phyloP scores from a whole-genome alignment of 2,113 vertebrate genomes.

The Pristiophorus japonicus region DNA sequence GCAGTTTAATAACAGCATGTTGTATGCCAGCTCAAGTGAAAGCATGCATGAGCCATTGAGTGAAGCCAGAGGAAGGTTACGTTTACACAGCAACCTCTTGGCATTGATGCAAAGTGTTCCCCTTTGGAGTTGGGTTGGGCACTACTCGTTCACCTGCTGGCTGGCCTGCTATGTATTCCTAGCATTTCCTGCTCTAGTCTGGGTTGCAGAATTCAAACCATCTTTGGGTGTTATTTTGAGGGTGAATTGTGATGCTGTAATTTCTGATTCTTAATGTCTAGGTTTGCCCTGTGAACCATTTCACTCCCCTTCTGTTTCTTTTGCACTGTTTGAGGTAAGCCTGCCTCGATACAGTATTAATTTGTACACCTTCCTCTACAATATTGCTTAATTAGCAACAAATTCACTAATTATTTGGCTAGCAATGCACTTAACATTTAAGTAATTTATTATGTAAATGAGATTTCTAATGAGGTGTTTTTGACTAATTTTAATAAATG shows the following conservation, averaged over 20 bases:
- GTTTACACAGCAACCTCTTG: background rate
- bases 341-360: background rate
- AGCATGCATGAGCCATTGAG: background rate
- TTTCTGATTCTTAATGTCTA: background rate
- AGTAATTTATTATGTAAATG: constrained; percentile 5
- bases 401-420: background rate
- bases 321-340: background rate
- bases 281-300: background rate
- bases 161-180: background rate
- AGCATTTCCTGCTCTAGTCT: background rate
- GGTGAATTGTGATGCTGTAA: background rate
- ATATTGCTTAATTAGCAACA: background rate
- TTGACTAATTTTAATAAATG: background rate
- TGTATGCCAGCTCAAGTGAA: background rate
- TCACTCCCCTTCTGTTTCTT: background rate
- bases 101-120: background rate
- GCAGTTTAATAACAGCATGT: background rate
- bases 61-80: background rate
- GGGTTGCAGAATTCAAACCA: background rate
- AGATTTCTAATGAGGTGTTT: background rate
- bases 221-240: background rate
- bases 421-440: background rate
- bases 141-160: background rate
- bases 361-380: background rate
- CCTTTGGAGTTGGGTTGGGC: too few relatives aligned